A percentile compares a stretch with the other conserved stretches of the same genome.
Conservation (phyloP, 1,140 invertebrate genomes). For the Pseudomyrmex flavicornis region DNA sequence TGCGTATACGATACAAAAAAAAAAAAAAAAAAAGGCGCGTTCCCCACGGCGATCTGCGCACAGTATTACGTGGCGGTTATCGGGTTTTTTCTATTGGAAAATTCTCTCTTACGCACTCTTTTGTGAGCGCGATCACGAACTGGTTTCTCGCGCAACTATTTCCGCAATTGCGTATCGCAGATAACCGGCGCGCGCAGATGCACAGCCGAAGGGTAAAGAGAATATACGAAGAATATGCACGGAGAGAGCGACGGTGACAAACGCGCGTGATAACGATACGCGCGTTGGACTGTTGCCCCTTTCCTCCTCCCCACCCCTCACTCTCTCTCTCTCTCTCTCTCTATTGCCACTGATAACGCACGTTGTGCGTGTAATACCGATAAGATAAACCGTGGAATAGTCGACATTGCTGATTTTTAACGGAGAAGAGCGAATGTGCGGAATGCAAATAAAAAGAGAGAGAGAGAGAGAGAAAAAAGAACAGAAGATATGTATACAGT, state of each 20-base stretch:
- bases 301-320: too few species aligned
- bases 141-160: slow-evolving; percentile 10
- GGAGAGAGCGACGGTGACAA: slow-evolving; percentile 14
- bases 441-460: background rate
- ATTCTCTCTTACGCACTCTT: background rate
- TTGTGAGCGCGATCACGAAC: background rate
- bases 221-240: background rate
- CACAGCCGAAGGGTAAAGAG: background rate
- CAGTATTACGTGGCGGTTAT: background rate
- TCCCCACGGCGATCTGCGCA: too few species aligned
- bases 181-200: slow-evolving; percentile 18
- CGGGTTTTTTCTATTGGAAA: background rate
- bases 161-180: slow-evolving; percentile 22
- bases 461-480: background rate
- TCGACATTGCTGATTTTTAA: slow-evolving; percentile 61
- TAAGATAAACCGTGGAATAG: slow-evolving; percentile 56
- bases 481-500: background rate
- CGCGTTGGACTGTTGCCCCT: slow-evolving; percentile 9
- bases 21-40: too few species aligned
- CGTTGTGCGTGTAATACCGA: slow-evolving; percentile 38
- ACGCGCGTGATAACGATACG: slow-evolving; percentile 44
- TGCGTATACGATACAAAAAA: too few species aligned
- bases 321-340: too few species aligned
- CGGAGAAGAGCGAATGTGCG: slow-evolving; percentile 1
- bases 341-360: slow-evolving; percentile 52